Conservation (phyloP, 1,140 invertebrate genomes). For the Atopsyche davidsoni region DNA sequence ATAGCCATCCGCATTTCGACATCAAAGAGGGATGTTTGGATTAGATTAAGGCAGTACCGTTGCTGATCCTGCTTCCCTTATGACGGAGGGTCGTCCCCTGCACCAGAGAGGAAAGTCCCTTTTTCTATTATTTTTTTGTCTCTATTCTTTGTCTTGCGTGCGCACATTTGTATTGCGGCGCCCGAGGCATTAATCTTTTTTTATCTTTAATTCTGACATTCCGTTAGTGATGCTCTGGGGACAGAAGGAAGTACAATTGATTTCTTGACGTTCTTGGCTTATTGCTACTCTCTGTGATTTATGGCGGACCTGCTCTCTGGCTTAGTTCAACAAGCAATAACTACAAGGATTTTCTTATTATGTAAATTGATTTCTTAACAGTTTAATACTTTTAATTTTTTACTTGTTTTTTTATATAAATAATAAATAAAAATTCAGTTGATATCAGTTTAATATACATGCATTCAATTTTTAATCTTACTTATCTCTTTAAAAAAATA, state of each 20-base stretch:
- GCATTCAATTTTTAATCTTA: too few relatives aligned
- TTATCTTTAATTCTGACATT: slow-evolving; percentile 25
- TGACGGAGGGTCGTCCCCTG: neutral
- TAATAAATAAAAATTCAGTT: too few relatives aligned
- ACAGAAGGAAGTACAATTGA: slow-evolving; percentile 18
- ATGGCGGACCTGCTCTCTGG: slow-evolving; percentile 20
- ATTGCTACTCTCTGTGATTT: slow-evolving; percentile 28
- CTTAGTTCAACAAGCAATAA: too few relatives aligned
- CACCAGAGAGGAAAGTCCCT: slow-evolving; percentile 2
- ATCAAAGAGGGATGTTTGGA: slow-evolving; percentile 18
- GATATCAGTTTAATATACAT: too few relatives aligned
- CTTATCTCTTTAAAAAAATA: too few relatives aligned
- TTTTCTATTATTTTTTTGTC: slow-evolving; percentile 10
- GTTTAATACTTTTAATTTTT: too few relatives aligned
- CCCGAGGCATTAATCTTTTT: slow-evolving; percentile 14
- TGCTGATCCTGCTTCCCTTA: slow-evolving; percentile 1
- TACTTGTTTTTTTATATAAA: too few relatives aligned
- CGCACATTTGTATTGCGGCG: neutral
- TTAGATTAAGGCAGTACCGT: slow-evolving; percentile 15
- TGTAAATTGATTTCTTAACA: too few relatives aligned
- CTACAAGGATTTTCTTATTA: too few relatives aligned
- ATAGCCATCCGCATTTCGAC: slow-evolving; percentile 22
- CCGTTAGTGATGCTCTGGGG: slow-evolving; percentile 10
- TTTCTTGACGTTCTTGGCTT: slow-evolving; percentile 25
- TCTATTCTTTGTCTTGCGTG: too few relatives aligned